These are phyloP conservation scores for Hylaeus volcanicus DNA, from an alignment of 1,140 invertebrate species.

Conservation along the genomic window DNA sequence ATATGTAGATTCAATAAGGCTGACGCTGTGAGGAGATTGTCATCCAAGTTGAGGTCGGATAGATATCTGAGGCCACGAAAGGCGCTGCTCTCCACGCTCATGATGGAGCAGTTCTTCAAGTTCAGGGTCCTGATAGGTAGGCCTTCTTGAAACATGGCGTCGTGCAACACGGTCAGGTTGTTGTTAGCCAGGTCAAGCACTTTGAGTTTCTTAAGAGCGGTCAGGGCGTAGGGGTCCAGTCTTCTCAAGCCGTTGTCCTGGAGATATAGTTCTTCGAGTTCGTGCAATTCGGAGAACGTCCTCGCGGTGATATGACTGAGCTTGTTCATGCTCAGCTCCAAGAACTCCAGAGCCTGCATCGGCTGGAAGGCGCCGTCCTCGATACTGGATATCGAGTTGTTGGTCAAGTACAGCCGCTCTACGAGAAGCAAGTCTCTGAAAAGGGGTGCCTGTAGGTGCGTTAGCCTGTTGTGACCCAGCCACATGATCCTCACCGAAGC, in stretches of 20 bases:
- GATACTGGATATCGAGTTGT: constrained; percentile 90
- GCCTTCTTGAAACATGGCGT: constrained; percentile 83
- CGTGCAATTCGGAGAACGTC: constrained; percentile 86
- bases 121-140: constrained; percentile 82
- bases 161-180: constrained; percentile 80
- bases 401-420: constrained; percentile 89
- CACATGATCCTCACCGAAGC: constrained; percentile 92
- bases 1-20: constrained; percentile 87
- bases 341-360: constrained; percentile 87
- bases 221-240: constrained; percentile 83
- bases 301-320: constrained; percentile 84
- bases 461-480: constrained; percentile 90
- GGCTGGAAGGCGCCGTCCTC: constrained; percentile 89
- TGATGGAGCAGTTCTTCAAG: constrained; percentile 83
- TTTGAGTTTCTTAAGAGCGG: constrained; percentile 82
- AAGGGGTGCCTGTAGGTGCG: constrained; percentile 85
- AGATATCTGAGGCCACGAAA: constrained; percentile 85
- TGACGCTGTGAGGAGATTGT: constrained; percentile 86
- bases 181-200: constrained; percentile 85
- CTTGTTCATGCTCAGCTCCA: constrained; percentile 90
- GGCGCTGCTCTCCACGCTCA: constrained; percentile 83
- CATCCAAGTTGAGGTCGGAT: constrained; percentile 86
- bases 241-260: constrained; percentile 82
- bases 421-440: constrained; percentile 88
- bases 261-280: constrained; percentile 85